Conservation (phyloP, 2,797 vertebrate species). For the Acropternis orthonyx region DNA sequence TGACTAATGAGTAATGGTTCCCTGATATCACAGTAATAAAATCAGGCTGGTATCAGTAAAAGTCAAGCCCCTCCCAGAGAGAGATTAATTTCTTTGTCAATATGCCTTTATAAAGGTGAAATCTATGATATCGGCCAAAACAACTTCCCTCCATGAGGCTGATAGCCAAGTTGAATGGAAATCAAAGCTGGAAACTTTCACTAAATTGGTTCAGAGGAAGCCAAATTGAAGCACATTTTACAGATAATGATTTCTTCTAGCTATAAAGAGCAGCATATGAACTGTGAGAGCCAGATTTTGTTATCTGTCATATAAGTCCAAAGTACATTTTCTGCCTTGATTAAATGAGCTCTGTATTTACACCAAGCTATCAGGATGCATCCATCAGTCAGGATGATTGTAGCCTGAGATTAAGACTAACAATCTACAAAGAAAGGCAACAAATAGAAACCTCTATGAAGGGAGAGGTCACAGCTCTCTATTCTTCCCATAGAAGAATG, state of each 20-base stretch:
- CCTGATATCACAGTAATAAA: slow-evolving; percentile 2
- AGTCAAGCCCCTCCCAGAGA: background rate
- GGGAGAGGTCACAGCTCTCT: background rate
- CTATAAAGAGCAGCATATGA: background rate
- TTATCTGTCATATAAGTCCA: background rate
- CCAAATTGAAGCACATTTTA: background rate
- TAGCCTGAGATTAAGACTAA: background rate
- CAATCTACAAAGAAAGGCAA: background rate
- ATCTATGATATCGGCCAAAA: background rate
- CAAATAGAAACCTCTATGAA: background rate
- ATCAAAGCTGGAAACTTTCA: slow-evolving; percentile 16
- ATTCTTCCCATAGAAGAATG: slow-evolving; percentile 38
- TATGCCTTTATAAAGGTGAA: slow-evolving; percentile 29
- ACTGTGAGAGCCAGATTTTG: background rate
- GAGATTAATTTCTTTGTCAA: slow-evolving; percentile 23
- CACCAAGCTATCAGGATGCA: background rate
- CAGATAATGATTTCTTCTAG: background rate
- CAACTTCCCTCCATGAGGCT: background rate
- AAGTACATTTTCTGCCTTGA: background rate
- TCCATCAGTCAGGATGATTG: background rate
- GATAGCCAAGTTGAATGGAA: slow-evolving; percentile 13
- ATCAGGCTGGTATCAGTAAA: background rate
- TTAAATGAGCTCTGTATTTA: background rate
- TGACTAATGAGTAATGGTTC: background rate
- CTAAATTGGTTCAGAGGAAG: background rate